Evolutionary conservation across 2,888 invertebrate genomes (phyloP).

Genomic region (Leptogaster cylindrica): DNA sequence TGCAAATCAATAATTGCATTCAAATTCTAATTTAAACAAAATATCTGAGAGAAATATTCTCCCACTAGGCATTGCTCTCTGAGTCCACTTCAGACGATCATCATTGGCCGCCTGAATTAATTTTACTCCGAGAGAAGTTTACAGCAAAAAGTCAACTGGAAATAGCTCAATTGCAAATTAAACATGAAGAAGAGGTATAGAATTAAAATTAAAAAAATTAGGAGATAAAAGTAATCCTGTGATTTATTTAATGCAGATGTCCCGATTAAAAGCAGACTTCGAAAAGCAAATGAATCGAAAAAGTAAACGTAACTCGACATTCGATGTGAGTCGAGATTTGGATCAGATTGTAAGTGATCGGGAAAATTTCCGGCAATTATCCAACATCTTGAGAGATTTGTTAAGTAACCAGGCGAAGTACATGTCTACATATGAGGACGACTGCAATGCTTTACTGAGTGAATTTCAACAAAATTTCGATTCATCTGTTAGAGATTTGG

Average conservation of each 20-base stretch:
- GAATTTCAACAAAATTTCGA: conserved; percentile 61
- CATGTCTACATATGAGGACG: conserved; percentile 78
- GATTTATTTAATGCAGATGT: conserved; percentile 55
- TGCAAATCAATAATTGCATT: too few relatives aligned
- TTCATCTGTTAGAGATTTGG: conserved; percentile 50
- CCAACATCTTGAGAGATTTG: conserved; percentile 69
- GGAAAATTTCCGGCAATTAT: conserved; percentile 71
- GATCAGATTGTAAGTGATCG: conserved; percentile 62
- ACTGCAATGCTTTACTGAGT: conserved; percentile 76
- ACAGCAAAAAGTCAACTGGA: conserved; percentile 70
- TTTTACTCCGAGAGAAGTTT: conserved; percentile 75
- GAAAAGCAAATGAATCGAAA: conserved; percentile 61
- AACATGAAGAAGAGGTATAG: conserved; percentile 69
- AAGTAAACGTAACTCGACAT: conserved; percentile 59
- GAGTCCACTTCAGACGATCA: conserved; percentile 73
- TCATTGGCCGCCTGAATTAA: conserved; percentile 76
- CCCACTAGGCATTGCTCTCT: conserved; percentile 70
- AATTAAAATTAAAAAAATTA: conserved; percentile 47
- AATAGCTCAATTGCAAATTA: conserved; percentile 66
- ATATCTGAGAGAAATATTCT: background rate
- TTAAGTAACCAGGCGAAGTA: conserved; percentile 75
- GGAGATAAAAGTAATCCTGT: background rate
- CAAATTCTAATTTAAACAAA: too few relatives aligned
- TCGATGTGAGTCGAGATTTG: conserved; percentile 59
- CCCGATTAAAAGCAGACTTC: conserved; percentile 59